phyloP scores from a whole-genome alignment of 2,797 vertebrate genomes.

The Sebastolobus alascanus region DNA sequence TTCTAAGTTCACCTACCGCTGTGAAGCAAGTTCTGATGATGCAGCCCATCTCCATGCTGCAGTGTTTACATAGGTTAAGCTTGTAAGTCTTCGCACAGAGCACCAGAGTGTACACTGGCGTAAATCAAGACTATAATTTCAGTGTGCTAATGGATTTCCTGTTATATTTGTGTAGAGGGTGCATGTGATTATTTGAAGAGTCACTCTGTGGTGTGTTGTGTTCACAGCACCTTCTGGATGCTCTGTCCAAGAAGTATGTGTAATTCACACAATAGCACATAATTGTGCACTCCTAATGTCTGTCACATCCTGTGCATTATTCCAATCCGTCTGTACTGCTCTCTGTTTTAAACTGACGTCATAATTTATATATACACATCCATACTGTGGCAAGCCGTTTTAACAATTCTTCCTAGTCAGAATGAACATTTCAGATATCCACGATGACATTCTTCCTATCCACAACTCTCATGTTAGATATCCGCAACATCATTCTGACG shows the following conservation, averaged over 20 bases:
- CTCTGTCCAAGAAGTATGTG: neutral
- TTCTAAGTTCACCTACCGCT: constrained; percentile 32
- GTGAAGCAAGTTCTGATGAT: constrained; percentile 40
- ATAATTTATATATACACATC: neutral
- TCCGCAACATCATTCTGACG: too few relatives aligned
- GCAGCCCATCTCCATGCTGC: constrained; percentile 16
- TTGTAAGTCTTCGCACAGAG: constrained; percentile 16
- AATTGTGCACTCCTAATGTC: neutral
- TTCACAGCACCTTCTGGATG: constrained; percentile 21
- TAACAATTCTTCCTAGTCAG: too few relatives aligned
- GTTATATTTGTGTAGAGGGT: constrained; percentile 31
- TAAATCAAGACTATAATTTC: constrained; percentile 30
- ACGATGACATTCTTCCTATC: too few relatives aligned
- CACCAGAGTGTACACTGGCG: constrained; percentile 7
- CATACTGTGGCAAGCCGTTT: neutral
- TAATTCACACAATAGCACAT: constrained; percentile 4
- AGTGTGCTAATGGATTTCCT: constrained; percentile 34
- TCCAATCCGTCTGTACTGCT: neutral
- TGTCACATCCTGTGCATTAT: neutral
- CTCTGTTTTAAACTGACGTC: neutral
- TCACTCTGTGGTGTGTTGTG: neutral
- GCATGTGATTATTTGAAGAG: constrained; percentile 28
- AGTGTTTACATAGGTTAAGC: constrained; percentile 35
- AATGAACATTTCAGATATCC: too few relatives aligned
- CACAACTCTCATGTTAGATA: too few relatives aligned